Conservation (phyloP, 2,888 invertebrate genomes). For the Platycheirus albimanus region DNA sequence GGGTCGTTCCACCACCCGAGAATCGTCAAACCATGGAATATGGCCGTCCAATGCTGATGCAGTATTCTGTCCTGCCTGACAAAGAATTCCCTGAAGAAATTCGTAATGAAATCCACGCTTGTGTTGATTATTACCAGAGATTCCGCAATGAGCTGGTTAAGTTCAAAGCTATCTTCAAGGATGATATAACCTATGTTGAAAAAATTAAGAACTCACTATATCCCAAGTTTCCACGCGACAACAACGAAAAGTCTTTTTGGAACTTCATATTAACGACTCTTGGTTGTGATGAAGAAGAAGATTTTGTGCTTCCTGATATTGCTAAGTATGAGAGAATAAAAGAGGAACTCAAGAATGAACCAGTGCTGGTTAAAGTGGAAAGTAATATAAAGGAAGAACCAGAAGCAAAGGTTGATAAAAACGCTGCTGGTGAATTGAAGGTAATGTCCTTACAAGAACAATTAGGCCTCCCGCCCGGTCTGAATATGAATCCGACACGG, state of each 20-base stretch:
- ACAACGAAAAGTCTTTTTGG: conserved; percentile 90
- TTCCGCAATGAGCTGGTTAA: conserved; percentile 86
- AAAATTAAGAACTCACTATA: conserved; percentile 92
- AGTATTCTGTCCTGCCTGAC: conserved; percentile 92
- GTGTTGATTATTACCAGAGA: conserved; percentile 92
- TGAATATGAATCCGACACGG: conserved; percentile 83
- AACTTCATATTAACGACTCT: conserved; percentile 90
- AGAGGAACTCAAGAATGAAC: conserved; percentile 76
- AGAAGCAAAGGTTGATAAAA: conserved; percentile 76
- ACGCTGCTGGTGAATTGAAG: conserved; percentile 78
- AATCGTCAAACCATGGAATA: conserved; percentile 93
- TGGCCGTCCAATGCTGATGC: conserved; percentile 95
- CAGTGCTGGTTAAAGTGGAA: conserved; percentile 68
- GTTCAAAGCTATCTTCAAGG: conserved; percentile 83
- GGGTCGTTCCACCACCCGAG: conserved; percentile 98
- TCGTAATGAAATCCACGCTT: conserved; percentile 92
- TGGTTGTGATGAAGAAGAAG: conserved; percentile 89
- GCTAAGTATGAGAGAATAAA: conserved; percentile 79
- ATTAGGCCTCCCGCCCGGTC: conserved; percentile 81
- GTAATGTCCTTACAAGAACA: conserved; percentile 81
- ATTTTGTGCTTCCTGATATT: conserved; percentile 84
- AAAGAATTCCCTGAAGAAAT: conserved; percentile 91
- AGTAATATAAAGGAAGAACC: conserved; percentile 78
- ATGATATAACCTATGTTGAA: conserved; percentile 90
- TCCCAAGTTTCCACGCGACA: conserved; percentile 92